Evolutionary conservation across 2,113 vertebrate species (phyloP), one percentile per base, ranked within the genome.

Genomic region (Stigmatopora nigra): DNA sequence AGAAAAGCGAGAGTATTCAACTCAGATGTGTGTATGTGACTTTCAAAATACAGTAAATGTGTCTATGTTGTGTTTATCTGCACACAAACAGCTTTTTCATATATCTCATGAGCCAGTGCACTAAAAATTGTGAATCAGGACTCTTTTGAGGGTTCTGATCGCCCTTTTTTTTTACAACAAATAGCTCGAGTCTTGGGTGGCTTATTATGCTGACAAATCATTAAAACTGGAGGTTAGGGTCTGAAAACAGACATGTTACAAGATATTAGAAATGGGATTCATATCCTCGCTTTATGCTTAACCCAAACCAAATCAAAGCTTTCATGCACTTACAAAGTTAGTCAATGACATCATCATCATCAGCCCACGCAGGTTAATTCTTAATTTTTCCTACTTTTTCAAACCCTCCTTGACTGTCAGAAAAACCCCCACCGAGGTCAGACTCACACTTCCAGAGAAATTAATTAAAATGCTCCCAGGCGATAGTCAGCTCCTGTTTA

Each of bases 1-100:
- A 65, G 71, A 74, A 56, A 16, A 61, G 38, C 45, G 49, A 57
- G 77, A 71, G 75, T 62, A 66, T 79, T 64, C 74, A 71, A 70
- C 67, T 79, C 63, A 77, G 77, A 75, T 63, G 22, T 78, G 78
- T 59, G 53, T 71, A n/a, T 38, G 49, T 52, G 19, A 64, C 48
- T 59, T 56, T 56, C 31, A 22, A 13, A 31, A 56, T 31, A 56
- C 53, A 15, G 5, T 31, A 31, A 31, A 31, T 46, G 60, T 61
- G 60, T 45, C 20, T 11, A 61, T 38, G 41, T 61, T 38, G 57
- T 12, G 14, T 56, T 56, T 56, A 56, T 56, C 53, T 31, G 53
- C 53, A 13, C 53, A 53, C 53, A 55, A 22, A 22, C 20, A 22
- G 53, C 53, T 11, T 5, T 25, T 56, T 56, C 13, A 16, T 31